phyloP scores from a whole-genome alignment of 2,113 vertebrate species.

The Pipa parva region DNA sequence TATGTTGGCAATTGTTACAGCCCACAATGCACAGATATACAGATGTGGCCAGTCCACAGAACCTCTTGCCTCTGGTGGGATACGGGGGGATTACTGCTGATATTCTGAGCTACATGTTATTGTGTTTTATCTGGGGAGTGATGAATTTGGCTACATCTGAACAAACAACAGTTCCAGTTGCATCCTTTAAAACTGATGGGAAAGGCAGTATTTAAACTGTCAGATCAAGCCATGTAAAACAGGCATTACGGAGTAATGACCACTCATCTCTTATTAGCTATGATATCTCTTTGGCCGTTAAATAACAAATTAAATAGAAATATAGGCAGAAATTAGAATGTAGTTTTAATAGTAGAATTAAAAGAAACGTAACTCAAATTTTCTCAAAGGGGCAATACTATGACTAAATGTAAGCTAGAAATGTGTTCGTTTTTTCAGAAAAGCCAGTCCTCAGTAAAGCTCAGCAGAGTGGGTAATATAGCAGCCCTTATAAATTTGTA shows the following conservation, averaged over 20 bases:
- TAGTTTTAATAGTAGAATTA: too few species aligned
- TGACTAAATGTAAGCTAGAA: too few species aligned
- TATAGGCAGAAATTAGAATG: too few species aligned
- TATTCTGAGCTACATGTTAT: background rate
- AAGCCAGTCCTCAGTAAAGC: too few species aligned
- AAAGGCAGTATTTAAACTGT: background rate
- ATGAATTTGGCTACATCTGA: background rate
- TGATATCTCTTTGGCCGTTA: too few species aligned
- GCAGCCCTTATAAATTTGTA: too few species aligned
- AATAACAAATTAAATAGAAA: too few species aligned
- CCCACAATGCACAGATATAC: background rate
- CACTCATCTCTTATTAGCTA: too few species aligned
- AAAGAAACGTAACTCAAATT: background rate
- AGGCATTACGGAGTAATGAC: background rate
- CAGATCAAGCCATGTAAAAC: background rate
- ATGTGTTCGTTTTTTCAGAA: too few species aligned
- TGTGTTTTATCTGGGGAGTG: background rate
- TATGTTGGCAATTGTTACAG: slow-evolving; percentile 13
- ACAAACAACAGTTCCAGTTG: background rate
- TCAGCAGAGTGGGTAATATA: too few species aligned
- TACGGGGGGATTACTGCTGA: background rate
- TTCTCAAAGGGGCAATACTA: too few species aligned
- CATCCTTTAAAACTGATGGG: background rate
- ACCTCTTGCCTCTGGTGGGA: background rate
- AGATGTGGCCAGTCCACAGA: background rate